Percentiles rank a stretch among this genome's conserved stretches.
Conservation (phyloP, 2,888 invertebrate species). For the Tubulanus polymorphus region DNA sequence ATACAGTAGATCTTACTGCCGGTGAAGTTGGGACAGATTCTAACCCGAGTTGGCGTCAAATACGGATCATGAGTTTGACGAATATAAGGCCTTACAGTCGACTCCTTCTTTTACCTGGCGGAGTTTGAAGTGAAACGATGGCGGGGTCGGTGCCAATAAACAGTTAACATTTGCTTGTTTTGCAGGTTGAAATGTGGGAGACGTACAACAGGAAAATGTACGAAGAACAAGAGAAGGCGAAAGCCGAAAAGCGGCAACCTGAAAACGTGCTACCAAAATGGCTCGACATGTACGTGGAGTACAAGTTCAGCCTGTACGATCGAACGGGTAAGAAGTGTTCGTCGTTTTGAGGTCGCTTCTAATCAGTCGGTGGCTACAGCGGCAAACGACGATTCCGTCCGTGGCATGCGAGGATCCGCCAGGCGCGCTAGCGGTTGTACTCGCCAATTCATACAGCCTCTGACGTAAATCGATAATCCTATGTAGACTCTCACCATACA, state of each 20-base stretch:
- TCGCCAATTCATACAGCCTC: too few species aligned
- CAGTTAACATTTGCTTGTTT: background rate
- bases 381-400: too few species aligned
- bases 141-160: background rate
- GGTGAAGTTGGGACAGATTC: background rate
- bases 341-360: too few species aligned
- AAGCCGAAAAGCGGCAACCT: conserved; percentile 1
- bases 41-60: background rate
- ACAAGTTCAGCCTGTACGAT: conserved; percentile 47
- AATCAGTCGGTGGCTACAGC: too few species aligned
- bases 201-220: conserved; percentile 26
- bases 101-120: background rate
- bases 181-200: conserved; percentile 40
- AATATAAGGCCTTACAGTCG: too few species aligned
- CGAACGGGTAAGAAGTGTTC: conserved; percentile 41
- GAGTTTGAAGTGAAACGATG: background rate
- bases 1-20: background rate
- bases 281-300: conserved; percentile 48
- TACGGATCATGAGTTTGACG: too few species aligned
- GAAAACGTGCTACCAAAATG: conserved; percentile 33
- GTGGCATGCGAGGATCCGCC: too few species aligned
- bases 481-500: too few species aligned
- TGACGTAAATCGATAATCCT: too few species aligned
- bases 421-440: too few species aligned
- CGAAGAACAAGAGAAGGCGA: conserved; percentile 19